phyloP scores from a whole-genome alignment of 2,113 vertebrate species.

The Aldabrachelys gigantea region DNA sequence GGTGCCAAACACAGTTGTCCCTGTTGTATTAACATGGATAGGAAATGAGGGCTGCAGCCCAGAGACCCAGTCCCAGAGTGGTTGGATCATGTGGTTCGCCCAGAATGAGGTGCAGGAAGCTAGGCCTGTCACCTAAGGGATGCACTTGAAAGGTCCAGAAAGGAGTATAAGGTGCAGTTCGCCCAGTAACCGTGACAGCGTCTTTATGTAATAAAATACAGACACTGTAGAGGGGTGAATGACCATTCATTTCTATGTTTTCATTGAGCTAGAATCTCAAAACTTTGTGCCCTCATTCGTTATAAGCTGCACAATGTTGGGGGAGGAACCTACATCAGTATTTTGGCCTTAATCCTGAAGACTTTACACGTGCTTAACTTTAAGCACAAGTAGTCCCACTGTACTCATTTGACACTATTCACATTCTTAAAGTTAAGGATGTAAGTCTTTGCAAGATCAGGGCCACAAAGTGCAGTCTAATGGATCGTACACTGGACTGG shows the following conservation, averaged over 20 bases:
- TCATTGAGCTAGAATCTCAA: constrained; percentile 14
- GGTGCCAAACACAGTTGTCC: constrained; percentile 31
- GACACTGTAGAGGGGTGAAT: neutral
- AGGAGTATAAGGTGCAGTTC: neutral
- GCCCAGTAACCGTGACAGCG: neutral
- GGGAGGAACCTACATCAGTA: neutral
- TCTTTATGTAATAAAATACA: constrained; percentile 31
- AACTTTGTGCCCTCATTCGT: neutral
- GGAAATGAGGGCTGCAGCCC: neutral
- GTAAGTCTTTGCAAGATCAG: neutral
- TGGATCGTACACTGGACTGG: neutral
- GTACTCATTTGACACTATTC: neutral
- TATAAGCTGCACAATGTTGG: constrained; percentile 5
- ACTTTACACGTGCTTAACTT: neutral
- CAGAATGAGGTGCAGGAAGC: constrained; percentile 1
- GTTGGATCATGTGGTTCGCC: constrained; percentile 22
- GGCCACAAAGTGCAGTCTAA: neutral
- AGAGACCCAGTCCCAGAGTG: neutral
- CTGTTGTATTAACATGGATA: neutral
- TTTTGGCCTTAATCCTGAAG: constrained; percentile 21
- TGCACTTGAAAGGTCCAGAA: constrained; percentile 4
- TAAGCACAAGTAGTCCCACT: neutral
- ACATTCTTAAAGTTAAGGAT: neutral
- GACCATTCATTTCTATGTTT: constrained; percentile 32
- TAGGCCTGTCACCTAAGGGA: constrained; percentile 24